These are phyloP conservation scores for Eucera pruinosa DNA, from an alignment of 2,888 invertebrate genomes.

Conservation along the genomic window DNA sequence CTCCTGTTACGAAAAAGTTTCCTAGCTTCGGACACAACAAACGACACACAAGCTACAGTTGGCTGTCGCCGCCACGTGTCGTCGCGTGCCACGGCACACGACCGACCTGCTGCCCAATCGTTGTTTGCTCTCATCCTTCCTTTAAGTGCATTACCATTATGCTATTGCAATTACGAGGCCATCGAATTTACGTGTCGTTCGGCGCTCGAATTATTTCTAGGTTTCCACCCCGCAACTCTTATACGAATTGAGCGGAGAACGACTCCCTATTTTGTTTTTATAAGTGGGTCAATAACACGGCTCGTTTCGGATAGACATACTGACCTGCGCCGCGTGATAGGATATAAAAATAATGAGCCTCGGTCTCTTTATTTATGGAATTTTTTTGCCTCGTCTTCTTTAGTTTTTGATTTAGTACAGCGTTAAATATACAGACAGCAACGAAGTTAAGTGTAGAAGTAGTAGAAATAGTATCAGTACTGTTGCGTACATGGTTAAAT, in stretches of 20 bases:
- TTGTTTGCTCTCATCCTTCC: slow-evolving; percentile 71
- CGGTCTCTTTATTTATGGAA: too few relatives aligned
- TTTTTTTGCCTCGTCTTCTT: not conserved
- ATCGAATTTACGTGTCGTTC: slow-evolving; percentile 51
- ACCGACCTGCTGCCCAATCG: slow-evolving; percentile 73
- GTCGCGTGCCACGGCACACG: slow-evolving; percentile 79
- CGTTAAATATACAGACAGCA: too few relatives aligned
- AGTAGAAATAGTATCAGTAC: too few relatives aligned
- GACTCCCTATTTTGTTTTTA: slow-evolving; percentile 14
- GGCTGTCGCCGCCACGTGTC: slow-evolving; percentile 77
- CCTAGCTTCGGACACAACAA: slow-evolving; percentile 40
- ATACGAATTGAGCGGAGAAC: not conserved
- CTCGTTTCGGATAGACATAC: not conserved
- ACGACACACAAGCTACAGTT: slow-evolving; percentile 49
- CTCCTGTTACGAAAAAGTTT: slow-evolving; percentile 42
- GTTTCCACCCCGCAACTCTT: not conserved
- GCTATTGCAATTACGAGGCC: slow-evolving; percentile 71
- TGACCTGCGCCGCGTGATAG: not conserved
- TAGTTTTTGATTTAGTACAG: too few relatives aligned
- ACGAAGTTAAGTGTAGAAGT: too few relatives aligned
- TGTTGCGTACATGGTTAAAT: too few relatives aligned
- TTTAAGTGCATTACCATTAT: slow-evolving; percentile 75
- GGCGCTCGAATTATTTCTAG: slow-evolving; percentile 20
- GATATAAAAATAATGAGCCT: not conserved
- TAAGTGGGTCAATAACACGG: slow-evolving; percentile 38